Evolutionary conservation across 2,797 vertebrate species (phyloP).

Genomic region (Mustela erminea): DNA sequence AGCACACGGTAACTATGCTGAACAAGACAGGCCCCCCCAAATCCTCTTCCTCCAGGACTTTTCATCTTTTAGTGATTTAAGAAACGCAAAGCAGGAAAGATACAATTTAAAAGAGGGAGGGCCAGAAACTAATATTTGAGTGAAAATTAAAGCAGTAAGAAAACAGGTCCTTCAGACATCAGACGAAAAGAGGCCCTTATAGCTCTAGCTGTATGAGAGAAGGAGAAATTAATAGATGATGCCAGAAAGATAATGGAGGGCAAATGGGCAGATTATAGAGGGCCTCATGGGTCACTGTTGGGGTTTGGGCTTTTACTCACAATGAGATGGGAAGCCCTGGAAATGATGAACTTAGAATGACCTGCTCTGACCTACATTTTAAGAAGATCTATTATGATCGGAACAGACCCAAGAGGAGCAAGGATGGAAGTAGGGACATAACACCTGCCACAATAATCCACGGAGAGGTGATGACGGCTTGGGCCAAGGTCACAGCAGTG

Average conservation of each 20-base stretch:
- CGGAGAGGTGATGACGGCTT: not conserved
- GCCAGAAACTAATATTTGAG: not conserved
- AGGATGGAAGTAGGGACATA: not conserved
- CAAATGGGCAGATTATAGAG: not conserved
- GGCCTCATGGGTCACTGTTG: rapidly evolving
- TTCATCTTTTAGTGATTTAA: conserved; percentile 24
- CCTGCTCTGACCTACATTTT: not conserved
- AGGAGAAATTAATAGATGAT: not conserved
- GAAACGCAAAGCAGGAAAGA: not conserved
- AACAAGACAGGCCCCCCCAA: not conserved
- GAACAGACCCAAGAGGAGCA: not conserved
- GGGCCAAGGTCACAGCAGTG: not conserved
- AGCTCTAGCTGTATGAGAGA: not conserved
- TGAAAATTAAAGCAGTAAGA: not conserved
- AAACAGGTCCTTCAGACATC: not conserved
- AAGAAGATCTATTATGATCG: not conserved
- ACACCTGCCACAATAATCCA: not conserved
- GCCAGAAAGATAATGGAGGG: not conserved
- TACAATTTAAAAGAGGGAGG: not conserved
- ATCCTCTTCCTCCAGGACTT: not conserved
- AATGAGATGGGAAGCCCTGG: not conserved
- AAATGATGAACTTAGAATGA: not conserved
- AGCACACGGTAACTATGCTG: not conserved
- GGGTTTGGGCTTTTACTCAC: not conserved
- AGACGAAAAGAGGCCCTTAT: not conserved